Evolutionary conservation across 1,140 invertebrate genomes (phyloP), one percentile per base, ranked within the genome.

Genomic region (Lucilia sericata): DNA sequence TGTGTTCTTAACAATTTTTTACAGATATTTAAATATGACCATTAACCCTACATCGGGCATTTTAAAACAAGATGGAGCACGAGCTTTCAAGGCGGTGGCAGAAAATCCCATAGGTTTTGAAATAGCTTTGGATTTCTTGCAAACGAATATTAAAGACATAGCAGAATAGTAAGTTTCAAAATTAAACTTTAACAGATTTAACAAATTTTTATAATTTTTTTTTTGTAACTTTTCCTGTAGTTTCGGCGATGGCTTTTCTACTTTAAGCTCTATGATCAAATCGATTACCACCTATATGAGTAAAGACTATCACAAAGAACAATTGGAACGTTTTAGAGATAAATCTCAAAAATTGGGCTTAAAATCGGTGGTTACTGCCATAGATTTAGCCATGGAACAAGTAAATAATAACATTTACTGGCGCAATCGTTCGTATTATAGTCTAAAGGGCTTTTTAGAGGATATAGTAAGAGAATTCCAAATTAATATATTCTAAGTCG

Each of bases 51-150:
- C 90, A 5, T 91, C 91, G 36, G 89, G 91, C 49, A 93, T 94
- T 81, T 85, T 92, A 17, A 91, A 92, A 83, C 93, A 94, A 87
- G 93, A 94, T 87, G 92, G 65, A 87, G 93, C 84, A 75, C 91
- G 84, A 86, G 92, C 75, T 86, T 94, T 84, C 91, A 91, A 82
- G 84, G 86, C 82, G 82, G 92, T 88, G 85, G 90, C 88, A 12
- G 85, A 87, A 49, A 91, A 91, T 84, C 90, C 89, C 13, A 88
- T 91, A 84, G 93, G 93, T 19, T 88, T 92, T n/a, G 89, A 93
- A 76, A 85, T 92, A n/a, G 92, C 92, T 9, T 91, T 93, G 17
- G 90, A 93, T 30, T 94, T 92, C 84, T 80, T 94, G 14, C 88
- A 91, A 14, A 87, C 88, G 42, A 88, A 93, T 81, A 93, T 92